Evolutionary conservation across 1,140 invertebrate species (phyloP), one percentile per base, ranked within the genome.

Genomic region (Bombus confusus): DNA sequence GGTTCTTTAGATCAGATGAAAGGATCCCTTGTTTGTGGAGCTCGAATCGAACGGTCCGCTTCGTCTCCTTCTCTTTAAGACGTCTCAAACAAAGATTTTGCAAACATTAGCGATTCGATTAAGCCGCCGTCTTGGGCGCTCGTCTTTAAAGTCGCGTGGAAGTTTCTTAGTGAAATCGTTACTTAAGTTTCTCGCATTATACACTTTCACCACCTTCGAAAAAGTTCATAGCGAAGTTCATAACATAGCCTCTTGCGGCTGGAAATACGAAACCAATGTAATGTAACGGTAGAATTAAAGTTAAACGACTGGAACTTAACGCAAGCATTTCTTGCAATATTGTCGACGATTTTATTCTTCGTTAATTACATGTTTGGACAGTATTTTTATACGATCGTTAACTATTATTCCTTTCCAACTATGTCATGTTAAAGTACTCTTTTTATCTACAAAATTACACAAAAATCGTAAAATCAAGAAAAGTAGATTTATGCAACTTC

Each of bases 21-120:
- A 85, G 43, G 83, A 85, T 73, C 77, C 18, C 12, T 22, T 57
- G 66, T 72, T 59, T 80, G 31, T 34, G 66, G 13, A 18, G 34
- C 22, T n/a, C 34, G 47, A 52, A 37, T n/a, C 66, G 66, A 43
- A 31, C 57, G 28, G 25, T 0, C 31, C 43, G 87, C 68, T 85
- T 77, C 69, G 75, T 87, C 90, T 83, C 72, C 43, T 82, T 85
- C 85, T 87, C 90, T 91, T 91, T 91, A 91, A 91, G 83, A 75
- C 76, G 85, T 76, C 83, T 83, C 80, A 86, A 84, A 86, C 82
- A 91, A 89, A 91, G 90, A 91, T 91, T 91, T 91, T 85, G 84
- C 90, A 88, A 88, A 87, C 90, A 91, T 91, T 91, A 91, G 90
- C 88, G 88, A 91, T 89, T 91, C 90, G 90, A 91, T 91, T 91